Base-by-base conservation (phyloP, 2,113 vertebrate genomes). In the Callocephalon fimbriatum region DNA sequence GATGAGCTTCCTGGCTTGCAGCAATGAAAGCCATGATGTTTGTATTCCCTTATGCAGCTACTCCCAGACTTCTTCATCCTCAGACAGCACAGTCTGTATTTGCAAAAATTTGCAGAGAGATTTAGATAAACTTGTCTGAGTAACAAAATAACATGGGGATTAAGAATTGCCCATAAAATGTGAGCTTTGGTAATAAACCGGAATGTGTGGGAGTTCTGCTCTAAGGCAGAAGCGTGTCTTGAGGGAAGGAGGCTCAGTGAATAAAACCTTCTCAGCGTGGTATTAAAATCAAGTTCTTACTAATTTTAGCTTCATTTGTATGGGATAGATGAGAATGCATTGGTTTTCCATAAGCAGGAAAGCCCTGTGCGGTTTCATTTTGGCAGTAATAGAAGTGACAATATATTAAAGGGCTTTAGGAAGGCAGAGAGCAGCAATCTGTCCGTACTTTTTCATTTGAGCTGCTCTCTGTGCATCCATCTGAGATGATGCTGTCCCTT, bases 141-240 rank as follows among this genome's bases (percentile, higher is more conserved):
- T 63, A 94, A 88, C 61, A 85, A 86, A 93, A 90, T 86, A 96
- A 82, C 89, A 93, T 2, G 56, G 78, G 70, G 77, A 56, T 96
- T 95, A 97, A 82, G 83, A 86, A 86, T 70, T 95, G 93, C 67
- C 85, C 84, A 37, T 94, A 94, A 94, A 96, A 95, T 94, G 56
- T 73, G 78, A 96, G 83, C 81, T 94, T 93, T 96, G 83, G 82
- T 97, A 97, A 95, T 83, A 90, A 88, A 94, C 70, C 93, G 93
- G 81, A 56, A 68, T 13, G 67, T 87, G 94, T 95, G 78, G 91
- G 87, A 97, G 95, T 81, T 85, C 58, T 87, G 61, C 88, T 90
- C 67, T 63, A 32, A 90, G 83, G 91, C 94, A 95, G 79, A 72
- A 92, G 65, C n/a, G 27, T 62, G 68, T 84, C 85, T 92, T 50